Evolutionary conservation across 2,888 invertebrate genomes (phyloP), one percentile per base, ranked within the genome.

Genomic region (Phyto melanocephala): DNA sequence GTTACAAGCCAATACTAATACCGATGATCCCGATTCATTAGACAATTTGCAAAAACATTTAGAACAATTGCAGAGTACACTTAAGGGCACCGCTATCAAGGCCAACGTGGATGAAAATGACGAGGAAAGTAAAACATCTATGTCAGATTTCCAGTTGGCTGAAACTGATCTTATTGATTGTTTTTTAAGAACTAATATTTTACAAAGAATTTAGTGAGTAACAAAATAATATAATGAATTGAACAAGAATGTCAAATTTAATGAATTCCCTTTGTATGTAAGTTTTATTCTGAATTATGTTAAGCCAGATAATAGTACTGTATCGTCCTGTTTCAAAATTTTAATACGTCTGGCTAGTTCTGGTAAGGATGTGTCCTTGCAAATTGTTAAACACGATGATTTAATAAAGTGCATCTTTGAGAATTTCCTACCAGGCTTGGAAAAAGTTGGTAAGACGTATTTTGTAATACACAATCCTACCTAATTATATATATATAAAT

Each of bases 71-170:
- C 86, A 85, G 70, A 50, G 85, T n/a, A 76, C 60, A 20, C 42
- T 80, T 7, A 86, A 85, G 28, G 76, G 84, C 0, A 82, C 85
- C 3, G 20, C 76, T 7, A 86, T 90, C n/a, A 86, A 79, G 7
- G 86, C 88, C 0, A 88, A 89, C 77, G 81, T 91, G 2, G 84
- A 90, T 13, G 90, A 90, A 22, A 85, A 86, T 37, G 90, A 91
- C 76, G 89, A 91, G 0, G 90, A 90, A 10, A 93, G 93, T 84
- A 93, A 93, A 70, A 92, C 92, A 70, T 95, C 95, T 78, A 92
- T 97, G 84, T 96, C 96, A 88, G 98, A 98, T 91, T 95, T 95
- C 87, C 96, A 98, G 90, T 91, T 98, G 70, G 95, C 96, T 8
- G 96, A 97, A 92, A 93, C 95, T 35, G 97, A 98, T 92, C 92